A percentile compares a stretch with the other conserved stretches of the same genome.
phyloP scores from a whole-genome alignment of 2,113 vertebrate species.

The Cardinalis cardinalis region DNA sequence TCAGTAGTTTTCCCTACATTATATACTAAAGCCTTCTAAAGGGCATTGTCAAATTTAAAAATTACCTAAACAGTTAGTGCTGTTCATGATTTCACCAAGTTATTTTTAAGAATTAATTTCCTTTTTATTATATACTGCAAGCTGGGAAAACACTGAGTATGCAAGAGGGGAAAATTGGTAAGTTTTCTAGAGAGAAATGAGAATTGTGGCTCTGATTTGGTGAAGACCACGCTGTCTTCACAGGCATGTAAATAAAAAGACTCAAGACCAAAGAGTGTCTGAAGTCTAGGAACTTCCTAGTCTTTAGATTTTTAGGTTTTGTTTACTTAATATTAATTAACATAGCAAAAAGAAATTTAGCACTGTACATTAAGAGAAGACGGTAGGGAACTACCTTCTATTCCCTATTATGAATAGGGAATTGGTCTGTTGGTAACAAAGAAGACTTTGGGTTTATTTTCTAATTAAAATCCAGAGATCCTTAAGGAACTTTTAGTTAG shows the following conservation, averaged over 20 bases:
- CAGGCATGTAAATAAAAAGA: background rate
- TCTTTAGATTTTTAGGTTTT: background rate
- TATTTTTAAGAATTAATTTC: background rate
- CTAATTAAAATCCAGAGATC: background rate
- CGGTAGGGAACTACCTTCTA: background rate
- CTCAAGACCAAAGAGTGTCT: background rate
- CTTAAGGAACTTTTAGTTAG: background rate
- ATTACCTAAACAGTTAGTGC: background rate
- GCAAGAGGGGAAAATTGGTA: background rate
- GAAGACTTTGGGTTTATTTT: background rate
- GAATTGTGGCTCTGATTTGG: background rate
- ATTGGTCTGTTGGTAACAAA: background rate
- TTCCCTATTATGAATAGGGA: background rate
- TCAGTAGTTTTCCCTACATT: background rate
- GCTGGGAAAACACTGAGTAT: background rate
- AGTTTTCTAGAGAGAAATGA: background rate
- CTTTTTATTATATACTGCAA: background rate
- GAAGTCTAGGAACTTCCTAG: background rate
- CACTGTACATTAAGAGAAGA: background rate
- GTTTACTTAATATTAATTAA: background rate
- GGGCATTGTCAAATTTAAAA: background rate
- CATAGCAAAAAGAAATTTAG: background rate
- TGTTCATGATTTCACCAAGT: background rate
- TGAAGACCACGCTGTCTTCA: background rate
- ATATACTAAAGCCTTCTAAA: background rate